phyloP scores from a whole-genome alignment of 2,888 invertebrate species.

The Drosophila gaucha region DNA sequence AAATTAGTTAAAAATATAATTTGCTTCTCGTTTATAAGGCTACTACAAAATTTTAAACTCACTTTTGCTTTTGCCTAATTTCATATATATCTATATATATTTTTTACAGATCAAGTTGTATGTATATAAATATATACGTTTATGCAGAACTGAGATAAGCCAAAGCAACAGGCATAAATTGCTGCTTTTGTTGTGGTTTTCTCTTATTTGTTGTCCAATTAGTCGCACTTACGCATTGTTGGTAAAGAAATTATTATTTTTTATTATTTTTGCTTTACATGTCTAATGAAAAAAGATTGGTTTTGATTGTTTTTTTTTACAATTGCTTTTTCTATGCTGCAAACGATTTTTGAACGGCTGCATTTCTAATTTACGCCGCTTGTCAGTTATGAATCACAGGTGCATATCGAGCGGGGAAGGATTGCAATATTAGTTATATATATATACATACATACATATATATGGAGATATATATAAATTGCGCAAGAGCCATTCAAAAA shows the following conservation, averaged over 20 bases:
- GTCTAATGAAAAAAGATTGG: constrained; percentile 11
- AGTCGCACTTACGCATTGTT: constrained; percentile 11
- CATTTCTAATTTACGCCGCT: constrained; percentile 43
- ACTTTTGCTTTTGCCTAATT: constrained; percentile 60
- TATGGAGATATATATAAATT: constrained; percentile 30
- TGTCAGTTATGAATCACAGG: constrained; percentile 69
- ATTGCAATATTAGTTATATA: constrained; percentile 26
- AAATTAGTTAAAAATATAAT: constrained; percentile 66
- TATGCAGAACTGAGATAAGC: constrained; percentile 51
- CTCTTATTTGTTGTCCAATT: not conserved
- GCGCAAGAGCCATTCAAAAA: constrained; percentile 48
- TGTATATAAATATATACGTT: constrained; percentile 14
- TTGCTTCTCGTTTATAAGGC: constrained; percentile 40
- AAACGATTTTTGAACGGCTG: constrained; percentile 39
- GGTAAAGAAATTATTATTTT: constrained; percentile 20
- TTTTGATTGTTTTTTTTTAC: constrained; percentile 22
- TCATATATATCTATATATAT: constrained; percentile 22
- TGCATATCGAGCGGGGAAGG: constrained; percentile 41
- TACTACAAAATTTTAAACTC: constrained; percentile 57
- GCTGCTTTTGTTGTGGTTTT: not conserved
- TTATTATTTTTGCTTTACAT: constrained; percentile 25
- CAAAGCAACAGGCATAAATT: constrained; percentile 24
- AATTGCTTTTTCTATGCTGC: constrained; percentile 18
- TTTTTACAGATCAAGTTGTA: constrained; percentile 43
- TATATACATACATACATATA: constrained; percentile 35